A percentile compares a stretch with the other conserved stretches of the same genome.
Conservation (phyloP, 2,113 vertebrate species). For the Mixornis gularis region DNA sequence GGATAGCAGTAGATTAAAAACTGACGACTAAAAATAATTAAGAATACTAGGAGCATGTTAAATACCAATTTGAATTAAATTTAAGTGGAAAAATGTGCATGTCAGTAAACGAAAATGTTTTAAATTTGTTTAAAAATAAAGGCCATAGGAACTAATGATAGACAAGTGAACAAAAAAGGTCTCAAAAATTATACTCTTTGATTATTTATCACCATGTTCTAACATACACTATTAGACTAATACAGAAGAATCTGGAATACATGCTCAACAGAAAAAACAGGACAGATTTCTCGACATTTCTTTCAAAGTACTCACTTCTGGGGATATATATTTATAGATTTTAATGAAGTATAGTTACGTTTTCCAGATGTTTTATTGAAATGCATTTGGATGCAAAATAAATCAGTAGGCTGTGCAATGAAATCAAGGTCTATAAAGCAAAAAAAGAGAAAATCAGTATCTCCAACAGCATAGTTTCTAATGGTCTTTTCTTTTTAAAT, state of each 20-base stretch:
- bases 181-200: not conserved
- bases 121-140: not conserved
- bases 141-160: not conserved
- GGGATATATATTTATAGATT: not conserved
- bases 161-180: not conserved
- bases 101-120: not conserved
- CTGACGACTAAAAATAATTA: not conserved
- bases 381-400: not conserved
- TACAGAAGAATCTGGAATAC: not conserved
- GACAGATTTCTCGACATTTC: not conserved
- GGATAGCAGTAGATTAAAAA: not conserved
- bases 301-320: not conserved
- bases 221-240: not conserved
- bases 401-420: not conserved
- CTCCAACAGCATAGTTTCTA: not conserved
- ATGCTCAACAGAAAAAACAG: not conserved
- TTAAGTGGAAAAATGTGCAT: not conserved
- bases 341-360: not conserved
- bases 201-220: not conserved
- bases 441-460: not conserved
- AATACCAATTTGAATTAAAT: not conserved
- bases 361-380: slow-evolving; percentile 7
- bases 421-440: not conserved
- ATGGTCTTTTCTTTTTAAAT: not conserved
- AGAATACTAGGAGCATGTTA: not conserved